Percentiles rank a stretch among this genome's conserved stretches.
These are phyloP conservation scores for Ferrisia virgata DNA, from an alignment of 2,888 invertebrate species.

Conservation along the genomic window DNA sequence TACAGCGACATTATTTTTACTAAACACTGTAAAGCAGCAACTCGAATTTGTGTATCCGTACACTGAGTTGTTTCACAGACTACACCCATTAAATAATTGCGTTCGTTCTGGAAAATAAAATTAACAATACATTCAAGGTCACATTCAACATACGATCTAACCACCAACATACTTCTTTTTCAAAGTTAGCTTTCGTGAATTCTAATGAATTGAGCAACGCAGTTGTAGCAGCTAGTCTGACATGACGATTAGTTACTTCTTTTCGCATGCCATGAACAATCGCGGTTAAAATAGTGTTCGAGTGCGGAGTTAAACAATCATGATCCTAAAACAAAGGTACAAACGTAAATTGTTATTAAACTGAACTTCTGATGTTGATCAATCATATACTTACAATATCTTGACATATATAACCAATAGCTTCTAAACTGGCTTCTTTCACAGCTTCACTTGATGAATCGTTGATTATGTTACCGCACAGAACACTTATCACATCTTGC, in stretches of 20 bases:
- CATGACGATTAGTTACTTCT: constrained; percentile 88
- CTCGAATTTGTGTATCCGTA: constrained; percentile 83
- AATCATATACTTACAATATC: constrained; percentile 67
- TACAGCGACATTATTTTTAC: constrained; percentile 97
- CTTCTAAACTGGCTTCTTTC: constrained; percentile 94
- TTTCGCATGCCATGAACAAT: constrained; percentile 98
- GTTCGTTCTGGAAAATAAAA: constrained; percentile 64
- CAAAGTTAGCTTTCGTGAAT: constrained; percentile 98
- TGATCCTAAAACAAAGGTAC: constrained; percentile 60
- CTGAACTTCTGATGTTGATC: not conserved
- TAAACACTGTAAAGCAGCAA: constrained; percentile 95
- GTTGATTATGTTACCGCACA: constrained; percentile 89
- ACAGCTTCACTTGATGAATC: constrained; percentile 84
- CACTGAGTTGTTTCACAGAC: constrained; percentile 99
- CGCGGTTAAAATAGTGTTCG: constrained; percentile 95
- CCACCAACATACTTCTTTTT: constrained; percentile 68
- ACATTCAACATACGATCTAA: not conserved
- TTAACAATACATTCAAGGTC: not conserved
- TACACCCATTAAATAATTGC: constrained; percentile 99
- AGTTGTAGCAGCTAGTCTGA: constrained; percentile 92
- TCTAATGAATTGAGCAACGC: constrained; percentile 95
- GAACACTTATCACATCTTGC: constrained; percentile 80
- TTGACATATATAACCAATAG: constrained; percentile 98
- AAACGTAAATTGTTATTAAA: not conserved
- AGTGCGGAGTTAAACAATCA: constrained; percentile 84